Evolutionary conservation across 2,888 invertebrate genomes (phyloP).

Genomic region (Taphrorychus bicolor): DNA sequence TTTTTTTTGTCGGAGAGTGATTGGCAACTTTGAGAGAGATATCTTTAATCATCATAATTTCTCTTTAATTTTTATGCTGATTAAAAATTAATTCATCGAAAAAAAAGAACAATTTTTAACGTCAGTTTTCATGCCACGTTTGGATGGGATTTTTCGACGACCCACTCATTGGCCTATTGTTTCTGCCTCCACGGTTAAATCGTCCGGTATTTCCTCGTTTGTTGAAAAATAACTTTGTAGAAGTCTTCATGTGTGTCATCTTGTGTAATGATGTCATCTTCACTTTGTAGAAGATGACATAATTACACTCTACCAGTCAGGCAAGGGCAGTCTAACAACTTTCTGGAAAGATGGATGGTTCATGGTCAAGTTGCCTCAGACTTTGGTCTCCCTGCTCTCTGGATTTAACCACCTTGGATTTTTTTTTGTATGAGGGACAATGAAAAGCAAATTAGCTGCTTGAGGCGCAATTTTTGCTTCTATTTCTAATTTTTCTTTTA

Average conservation of each 20-base stretch:
- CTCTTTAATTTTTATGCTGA: neutral
- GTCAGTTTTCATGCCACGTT: constrained; percentile 4
- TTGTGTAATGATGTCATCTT: constrained; percentile 26
- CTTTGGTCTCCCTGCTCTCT: neutral
- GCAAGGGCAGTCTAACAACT: constrained; percentile 19
- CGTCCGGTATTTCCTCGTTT: no score
- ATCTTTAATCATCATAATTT: neutral
- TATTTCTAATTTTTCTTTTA: no score
- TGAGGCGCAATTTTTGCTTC: neutral
- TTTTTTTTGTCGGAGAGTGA: no score
- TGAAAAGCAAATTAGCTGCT: neutral
- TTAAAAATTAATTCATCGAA: neutral
- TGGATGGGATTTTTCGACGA: constrained; percentile 19
- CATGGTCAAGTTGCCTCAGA: neutral
- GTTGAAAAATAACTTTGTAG: constrained; percentile 26
- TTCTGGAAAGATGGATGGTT: constrained; percentile 10
- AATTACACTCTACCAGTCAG: constrained; percentile 23
- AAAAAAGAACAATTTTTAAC: constrained; percentile 5
- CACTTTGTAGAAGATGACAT: constrained; percentile 25
- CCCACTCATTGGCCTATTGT: constrained; percentile 22
- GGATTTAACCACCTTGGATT: neutral
- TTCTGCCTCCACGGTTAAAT: no score
- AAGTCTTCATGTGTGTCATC: constrained; percentile 31
- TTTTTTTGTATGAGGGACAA: constrained; percentile 16
- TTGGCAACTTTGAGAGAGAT: neutral